Percentiles rank a stretch among this genome's conserved stretches.
phyloP scores from a whole-genome alignment of 2,113 vertebrate genomes.

The Pandion haliaetus region DNA sequence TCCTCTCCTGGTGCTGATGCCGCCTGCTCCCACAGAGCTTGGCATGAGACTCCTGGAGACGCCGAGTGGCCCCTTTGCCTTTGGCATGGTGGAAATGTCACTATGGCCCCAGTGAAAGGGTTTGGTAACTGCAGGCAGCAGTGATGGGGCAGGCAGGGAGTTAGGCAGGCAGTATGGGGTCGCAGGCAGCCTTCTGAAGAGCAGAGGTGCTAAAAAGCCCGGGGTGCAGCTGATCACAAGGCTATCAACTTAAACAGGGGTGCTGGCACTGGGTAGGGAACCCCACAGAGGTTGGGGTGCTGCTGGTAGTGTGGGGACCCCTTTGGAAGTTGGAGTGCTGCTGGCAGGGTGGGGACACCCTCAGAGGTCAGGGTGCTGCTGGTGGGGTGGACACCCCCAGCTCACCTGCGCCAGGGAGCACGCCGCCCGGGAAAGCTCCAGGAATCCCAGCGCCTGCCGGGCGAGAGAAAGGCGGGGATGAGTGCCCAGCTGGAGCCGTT shows the following conservation, averaged over 20 bases:
- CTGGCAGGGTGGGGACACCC: neutral
- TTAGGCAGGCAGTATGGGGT: neutral
- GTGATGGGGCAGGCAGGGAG: neutral
- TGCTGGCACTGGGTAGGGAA: neutral
- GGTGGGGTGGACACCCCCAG: too few species aligned
- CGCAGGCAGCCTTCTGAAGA: neutral
- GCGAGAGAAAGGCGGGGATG: neutral
- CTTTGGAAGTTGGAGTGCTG: neutral
- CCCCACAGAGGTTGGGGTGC: neutral
- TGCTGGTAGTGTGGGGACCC: neutral
- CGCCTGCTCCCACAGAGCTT: neutral
- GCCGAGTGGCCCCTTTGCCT: neutral
- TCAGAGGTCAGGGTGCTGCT: neutral
- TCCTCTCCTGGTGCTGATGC: neutral
- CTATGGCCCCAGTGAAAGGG: neutral
- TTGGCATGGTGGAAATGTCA: neutral
- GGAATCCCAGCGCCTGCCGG: slow-evolving; percentile 75
- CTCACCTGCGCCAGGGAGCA: slow-evolving; percentile 79
- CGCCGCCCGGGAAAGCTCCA: slow-evolving; percentile 75
- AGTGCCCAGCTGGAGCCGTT: accelerated
- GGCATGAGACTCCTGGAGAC: neutral
- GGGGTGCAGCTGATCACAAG: neutral
- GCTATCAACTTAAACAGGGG: accelerated
- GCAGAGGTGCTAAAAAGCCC: neutral
- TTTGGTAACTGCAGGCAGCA: neutral